Evolutionary conservation across 2,888 invertebrate species (phyloP), one percentile per base, ranked within the genome.

Genomic region (Tipula confusa): DNA sequence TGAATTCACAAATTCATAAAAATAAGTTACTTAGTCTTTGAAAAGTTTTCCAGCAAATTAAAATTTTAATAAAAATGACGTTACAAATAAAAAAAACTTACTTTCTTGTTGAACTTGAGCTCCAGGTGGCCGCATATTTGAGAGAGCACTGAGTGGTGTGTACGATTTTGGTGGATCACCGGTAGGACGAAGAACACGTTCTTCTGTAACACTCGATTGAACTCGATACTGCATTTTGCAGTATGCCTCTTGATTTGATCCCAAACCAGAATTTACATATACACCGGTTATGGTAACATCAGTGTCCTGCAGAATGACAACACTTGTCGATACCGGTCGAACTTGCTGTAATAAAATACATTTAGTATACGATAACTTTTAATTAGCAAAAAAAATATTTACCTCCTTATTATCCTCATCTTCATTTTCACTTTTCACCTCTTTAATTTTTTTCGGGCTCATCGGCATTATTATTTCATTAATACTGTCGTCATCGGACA

Each of bases 171-270:
- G 85, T 89, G 87, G 86, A 90, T 90, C 64, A 13, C 28, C 29
- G 85, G 89, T 89, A 18, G 88, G 88, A 1, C 88, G 93, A 92
- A 96, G 93, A 29, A 96, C 93, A 82, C 96, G 95, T 83, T 96
- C 95, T 86, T 96, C 96, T 11, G 96, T 96, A 88, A 96, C 96
- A 83, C 96, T 96, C 82, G 96, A 95, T 85, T 95, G 95, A 86
- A 96, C 96, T 85, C 96, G 93, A 89, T 96, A 96, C 90, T 96
- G 95, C 95, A 96, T 96, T 86, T 95, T 96, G 88, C 96, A 96
- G 88, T 94, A 96, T 24, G 94, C 94, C 88, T 94, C 95, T 87
- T 93, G 93, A 86, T 95, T 95, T 38, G 93, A 93, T 84, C 93
- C 91, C 1, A 94, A 94, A 29, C 95, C 93, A 87, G 93, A 92